Base-by-base conservation (phyloP, 2,113 vertebrate species). In the Nerophis lumbriciformis region DNA sequence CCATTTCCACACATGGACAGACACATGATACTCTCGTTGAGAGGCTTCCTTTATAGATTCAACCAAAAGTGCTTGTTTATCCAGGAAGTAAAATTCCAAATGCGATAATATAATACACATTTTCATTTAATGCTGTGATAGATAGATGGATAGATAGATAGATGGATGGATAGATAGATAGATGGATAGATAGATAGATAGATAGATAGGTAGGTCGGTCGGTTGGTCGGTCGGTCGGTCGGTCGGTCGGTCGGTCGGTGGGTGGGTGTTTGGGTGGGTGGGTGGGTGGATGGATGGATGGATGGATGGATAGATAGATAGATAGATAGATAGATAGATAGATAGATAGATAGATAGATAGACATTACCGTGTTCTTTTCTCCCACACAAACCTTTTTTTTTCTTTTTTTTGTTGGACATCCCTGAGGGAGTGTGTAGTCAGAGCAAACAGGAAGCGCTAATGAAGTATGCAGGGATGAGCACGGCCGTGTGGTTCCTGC, bases 391-490 rank as follows among this genome's bases (percentile, higher is more conserved):
- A 53, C 56, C 50, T 67, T 77, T 72, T 15, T 59, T 59, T 59
- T 52, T 48, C 35, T 61, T 35, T 70, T 36, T 63, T 70, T 60
- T 71, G 59, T 52, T 66, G 48, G 53, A 73, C 56, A 65, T 50
- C 73, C 77, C 66, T n/a, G 48, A 51, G 77, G 75, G 77, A 71
- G 52, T 53, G 55, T 62, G 47, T 65, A 35, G 61, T 11, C 37
- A 57, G 72, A 79, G 72, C 67, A 73, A 74, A 80, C 68, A 66
- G 73, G 74, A 82, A 75, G 86, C 62, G 65, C 75, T 85, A 85
- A 87, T 88, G 79, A 81, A 85, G 76, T 85, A 85, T 87, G 85
- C 86, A 86, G 81, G 83, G 77, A 77, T 84, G 83, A 83, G 68
- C 75, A 78, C 65, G 74, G 69, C 76, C 57, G 56, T 78, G 76